Base-by-base conservation (phyloP, 2,888 invertebrate genomes). In the Oligia latruncula region DNA sequence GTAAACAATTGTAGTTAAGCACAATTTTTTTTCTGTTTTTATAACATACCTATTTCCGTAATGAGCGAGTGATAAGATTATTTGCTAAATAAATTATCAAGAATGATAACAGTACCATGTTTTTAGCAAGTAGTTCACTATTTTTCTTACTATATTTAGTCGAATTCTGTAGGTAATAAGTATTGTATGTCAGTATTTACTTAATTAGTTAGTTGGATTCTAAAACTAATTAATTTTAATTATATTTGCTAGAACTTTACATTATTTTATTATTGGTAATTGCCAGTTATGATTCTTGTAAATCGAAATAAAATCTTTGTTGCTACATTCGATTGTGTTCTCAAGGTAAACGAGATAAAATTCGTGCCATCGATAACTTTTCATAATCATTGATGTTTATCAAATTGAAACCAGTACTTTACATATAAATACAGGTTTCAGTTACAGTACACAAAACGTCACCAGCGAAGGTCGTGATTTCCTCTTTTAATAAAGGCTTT, bases 271-370 rank as follows among this genome's bases (percentile, higher is more conserved):
- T 1, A 43, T n/a, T n/a, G n/a, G n/a, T 6, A 20, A 17, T 35
- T 58, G 35, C 35, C 8, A n/a, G n/a, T 20, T 29, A 76, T 1
- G 9, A 68, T 49, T 82, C 58, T 67, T 74, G 62, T 65, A 55
- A 77, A 67, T 75, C n/a, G 6, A 40, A 77, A 80, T 46, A 64
- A 80, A 84, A 65, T 77, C 23, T 76, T 79, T 80, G 52, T 78
- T 71, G 35, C 29, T 9, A 68, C 43, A 71, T 81, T 77, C 62
- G 49, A 79, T 82, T 81, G 71, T 71, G 77, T 84, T 89, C 81
- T 90, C 88, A 90, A 92, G 90, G 91, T 85, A 77, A 88, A 87
- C 80, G 68, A 86, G 84, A 89, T 89, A 91, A 90, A 81, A 74
- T 84, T 78, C 49, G 40, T 79, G 80, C 80, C 88, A 88, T 89